Evolutionary conservation across 2,797 vertebrate genomes (phyloP).

Genomic region (Eurystomus glaucurus): DNA sequence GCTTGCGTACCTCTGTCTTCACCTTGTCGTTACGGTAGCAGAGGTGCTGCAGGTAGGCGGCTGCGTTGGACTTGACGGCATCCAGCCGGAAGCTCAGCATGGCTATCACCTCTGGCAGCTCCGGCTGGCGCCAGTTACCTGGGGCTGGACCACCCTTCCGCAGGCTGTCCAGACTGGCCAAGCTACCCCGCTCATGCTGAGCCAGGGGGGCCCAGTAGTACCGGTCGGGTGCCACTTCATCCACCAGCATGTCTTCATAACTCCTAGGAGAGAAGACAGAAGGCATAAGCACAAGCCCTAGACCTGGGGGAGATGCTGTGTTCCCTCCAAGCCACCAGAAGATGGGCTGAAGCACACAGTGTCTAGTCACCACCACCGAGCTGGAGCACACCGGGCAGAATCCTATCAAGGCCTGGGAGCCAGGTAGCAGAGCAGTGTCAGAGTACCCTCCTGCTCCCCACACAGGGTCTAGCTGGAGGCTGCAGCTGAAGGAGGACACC

Average conservation of each 20-base stretch:
- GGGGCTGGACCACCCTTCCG: slow-evolving; percentile 88
- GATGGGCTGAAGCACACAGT: accelerated
- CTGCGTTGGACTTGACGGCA: slow-evolving; percentile 94
- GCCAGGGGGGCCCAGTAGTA: slow-evolving; percentile 94
- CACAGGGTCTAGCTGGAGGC: neutral
- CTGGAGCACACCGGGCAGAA: accelerated
- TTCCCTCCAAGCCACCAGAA: neutral
- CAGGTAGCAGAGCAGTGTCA: accelerated
- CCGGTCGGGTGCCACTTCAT: slow-evolving; percentile 87
- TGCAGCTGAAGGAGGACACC: accelerated
- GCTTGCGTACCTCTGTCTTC: slow-evolving; percentile 86
- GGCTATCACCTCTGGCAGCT: slow-evolving; percentile 94
- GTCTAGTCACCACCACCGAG: no score
- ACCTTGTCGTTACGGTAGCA: slow-evolving; percentile 97
- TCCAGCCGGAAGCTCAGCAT: slow-evolving; percentile 97
- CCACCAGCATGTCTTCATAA: slow-evolving; percentile 94
- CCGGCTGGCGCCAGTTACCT: slow-evolving; percentile 91
- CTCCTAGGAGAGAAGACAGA: slow-evolving; percentile 84
- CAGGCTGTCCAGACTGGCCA: slow-evolving; percentile 96
- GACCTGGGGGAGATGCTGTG: no score
- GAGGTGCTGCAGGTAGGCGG: slow-evolving; percentile 95
- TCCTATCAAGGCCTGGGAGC: neutral
- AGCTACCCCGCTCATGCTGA: slow-evolving; percentile 93
- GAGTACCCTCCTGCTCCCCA: neutral
- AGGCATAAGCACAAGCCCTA: accelerated